Evolutionary conservation across 1,140 invertebrate genomes (phyloP), one percentile per base, ranked within the genome.

Genomic region (Drosophila saltans): DNA sequence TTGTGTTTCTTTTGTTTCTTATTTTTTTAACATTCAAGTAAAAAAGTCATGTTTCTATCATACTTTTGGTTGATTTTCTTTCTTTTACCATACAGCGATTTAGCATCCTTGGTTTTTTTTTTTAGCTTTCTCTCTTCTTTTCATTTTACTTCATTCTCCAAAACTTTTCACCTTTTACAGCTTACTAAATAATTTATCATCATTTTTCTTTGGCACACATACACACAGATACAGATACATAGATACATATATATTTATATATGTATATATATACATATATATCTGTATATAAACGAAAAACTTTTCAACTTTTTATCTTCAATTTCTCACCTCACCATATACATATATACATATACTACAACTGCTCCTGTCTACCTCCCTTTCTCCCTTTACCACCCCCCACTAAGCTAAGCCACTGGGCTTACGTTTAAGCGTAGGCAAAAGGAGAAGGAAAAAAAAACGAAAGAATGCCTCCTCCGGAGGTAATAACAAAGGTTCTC

Each of bases 401-500:
- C 16, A 66, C 66, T 52, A 66, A 72, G 61, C 79, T 81, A 81
- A 81, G 79, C 80, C 80, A 70, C 79, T 81, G 79, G 45, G 40
- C 63, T 72, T 66, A 60, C 41, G 69, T 66, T 66, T 66, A 69
- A 62, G 69, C 59, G 26, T 61, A 62, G 62, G 45, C 43, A 40
- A 41, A 67, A 28, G 33, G 33, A 41, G 61, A 65, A 66, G 64
- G 73, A 26, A 24, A 40, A 28, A 61, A 60, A 74, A 66, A 59
- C 63, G 45, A 52, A 24, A 48, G 45, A 52, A 52, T 55, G 63
- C 63, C 78, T 77, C 58, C 73, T 81, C 73, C 79, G 78, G 79
- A 81, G 74, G 69, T 81, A 81, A 81, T 81, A 81, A 81, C 79
- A 76, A 72, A 61, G 66, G 69, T 67, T 61, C 55, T 64, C 62